Base-by-base conservation (phyloP, 2,797 vertebrate species). In the Neosilurus mollespiculum region DNA sequence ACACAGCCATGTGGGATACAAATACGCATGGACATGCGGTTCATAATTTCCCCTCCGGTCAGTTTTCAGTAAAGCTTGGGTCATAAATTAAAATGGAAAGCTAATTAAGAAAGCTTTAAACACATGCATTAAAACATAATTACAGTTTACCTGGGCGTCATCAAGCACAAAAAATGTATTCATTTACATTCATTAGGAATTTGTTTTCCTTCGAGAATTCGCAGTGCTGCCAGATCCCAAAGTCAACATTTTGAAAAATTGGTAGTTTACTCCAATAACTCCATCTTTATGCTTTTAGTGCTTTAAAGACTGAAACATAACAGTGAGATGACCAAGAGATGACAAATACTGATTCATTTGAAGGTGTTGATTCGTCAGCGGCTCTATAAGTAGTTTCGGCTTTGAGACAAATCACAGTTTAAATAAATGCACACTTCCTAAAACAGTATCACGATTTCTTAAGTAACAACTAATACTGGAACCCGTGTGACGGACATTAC, bases 81-180 rank as follows among this genome's bases (percentile, higher is more conserved):
- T 26, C 70, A 54, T 72, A 72, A 72, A 53, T 72, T 72, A 72
- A 72, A 53, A 43, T 15, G 69, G 69, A 71, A 53, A 53, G 69
- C 70, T 72, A 72, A 72, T 72, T 53, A 72, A 26, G n/a, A 26
- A 26, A 12, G 1, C 26, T 71, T 72, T 53, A 71, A 51, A 51
- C 22, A 14, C 14, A 16, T 72, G 70, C 5, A n/a, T 10, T 10
- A 15, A 49, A 71, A 51, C 69, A 71, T 49, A 53, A 51, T 71
- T 71, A 53, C 12, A 53, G 70, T 53, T 72, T 24, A 53, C 70
- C n/a, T 72, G 70, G 22, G 70, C 6, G 2, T 24, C 69, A 53
- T 53, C 43, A 9, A 53, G n/a, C 12, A 53, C 22, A 53, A 53
- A 53, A 53, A 53, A 72, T 24, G n/a, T 49, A 53, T 51, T 26